phyloP scores from a whole-genome alignment of 2,113 vertebrate species.

The Lasiurus cinereus region DNA sequence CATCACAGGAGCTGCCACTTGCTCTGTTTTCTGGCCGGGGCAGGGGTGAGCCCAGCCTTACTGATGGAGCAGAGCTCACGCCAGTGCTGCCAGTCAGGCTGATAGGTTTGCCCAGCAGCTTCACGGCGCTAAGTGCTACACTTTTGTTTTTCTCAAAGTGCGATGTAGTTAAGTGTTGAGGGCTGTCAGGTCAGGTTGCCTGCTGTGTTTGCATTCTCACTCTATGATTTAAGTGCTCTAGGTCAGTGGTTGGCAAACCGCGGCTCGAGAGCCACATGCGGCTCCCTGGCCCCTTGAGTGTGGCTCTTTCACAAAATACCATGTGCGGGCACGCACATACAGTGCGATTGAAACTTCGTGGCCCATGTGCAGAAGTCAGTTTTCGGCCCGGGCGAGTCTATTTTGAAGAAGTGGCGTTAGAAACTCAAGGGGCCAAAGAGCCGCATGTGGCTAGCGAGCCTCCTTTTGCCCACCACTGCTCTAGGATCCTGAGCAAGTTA shows the following conservation, averaged over 20 bases:
- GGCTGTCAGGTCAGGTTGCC: neutral
- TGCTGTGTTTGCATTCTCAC: neutral
- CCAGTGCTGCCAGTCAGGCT: neutral
- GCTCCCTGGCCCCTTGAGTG: too few species aligned
- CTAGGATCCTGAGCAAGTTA: neutral
- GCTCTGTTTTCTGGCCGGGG: conserved; percentile 1
- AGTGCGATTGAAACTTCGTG: too few species aligned
- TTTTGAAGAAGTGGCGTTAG: too few species aligned
- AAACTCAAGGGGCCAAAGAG: too few species aligned
- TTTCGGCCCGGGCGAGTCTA: too few species aligned
- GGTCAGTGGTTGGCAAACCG: too few species aligned
- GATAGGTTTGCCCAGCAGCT: neutral
- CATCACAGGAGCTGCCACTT: neutral
- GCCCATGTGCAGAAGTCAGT: too few species aligned
- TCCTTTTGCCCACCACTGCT: neutral
- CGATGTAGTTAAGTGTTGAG: neutral
- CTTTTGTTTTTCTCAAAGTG: neutral
- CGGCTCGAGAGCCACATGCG: too few species aligned
- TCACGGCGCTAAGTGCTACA: fast-evolving
- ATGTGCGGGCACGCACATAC: too few species aligned
- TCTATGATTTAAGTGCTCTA: neutral
- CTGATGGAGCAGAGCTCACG: neutral
- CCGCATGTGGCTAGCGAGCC: too few species aligned
- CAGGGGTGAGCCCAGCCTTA: neutral
- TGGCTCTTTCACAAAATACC: too few species aligned